Evolutionary conservation across 1,140 invertebrate genomes (phyloP).

Genomic region (Cydia fagiglandana): DNA sequence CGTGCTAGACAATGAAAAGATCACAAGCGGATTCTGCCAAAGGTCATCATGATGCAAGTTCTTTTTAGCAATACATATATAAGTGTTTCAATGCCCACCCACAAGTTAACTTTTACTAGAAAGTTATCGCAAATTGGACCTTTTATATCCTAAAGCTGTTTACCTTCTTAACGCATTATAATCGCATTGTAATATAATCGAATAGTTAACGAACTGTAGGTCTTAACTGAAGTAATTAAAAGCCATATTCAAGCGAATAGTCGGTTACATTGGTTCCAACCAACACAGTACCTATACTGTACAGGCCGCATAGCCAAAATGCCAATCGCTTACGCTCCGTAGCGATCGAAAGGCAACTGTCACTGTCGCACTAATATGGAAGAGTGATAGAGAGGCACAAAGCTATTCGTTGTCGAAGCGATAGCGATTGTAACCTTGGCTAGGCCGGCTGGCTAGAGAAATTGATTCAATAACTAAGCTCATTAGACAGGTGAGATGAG

Average conservation of each 20-base stretch:
- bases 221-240: background rate
- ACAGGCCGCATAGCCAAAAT: too few relatives aligned
- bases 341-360: too few relatives aligned
- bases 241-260: background rate
- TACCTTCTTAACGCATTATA: background rate
- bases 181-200: too few relatives aligned
- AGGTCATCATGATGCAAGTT: slow-evolving; percentile 12
- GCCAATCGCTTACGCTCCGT: too few relatives aligned
- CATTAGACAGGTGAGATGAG: slow-evolving; percentile 26
- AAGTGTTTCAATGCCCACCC: slow-evolving; percentile 6
- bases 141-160: slow-evolving; percentile 18
- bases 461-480: slow-evolving; percentile 21
- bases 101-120: slow-evolving; percentile 9
- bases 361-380: too few relatives aligned
- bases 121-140: slow-evolving; percentile 6
- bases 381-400: too few relatives aligned
- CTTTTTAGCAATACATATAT: slow-evolving; percentile 1
- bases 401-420: too few relatives aligned
- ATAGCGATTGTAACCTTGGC: too few relatives aligned
- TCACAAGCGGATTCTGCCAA: slow-evolving; percentile 21
- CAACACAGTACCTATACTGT: background rate
- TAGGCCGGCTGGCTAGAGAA: too few relatives aligned
- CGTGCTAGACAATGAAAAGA: background rate
- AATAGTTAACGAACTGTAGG: background rate
- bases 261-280: background rate